Evolutionary conservation across 2,797 vertebrate species (phyloP), one percentile per base, ranked within the genome.

Genomic region (Pangasius krempfi): DNA sequence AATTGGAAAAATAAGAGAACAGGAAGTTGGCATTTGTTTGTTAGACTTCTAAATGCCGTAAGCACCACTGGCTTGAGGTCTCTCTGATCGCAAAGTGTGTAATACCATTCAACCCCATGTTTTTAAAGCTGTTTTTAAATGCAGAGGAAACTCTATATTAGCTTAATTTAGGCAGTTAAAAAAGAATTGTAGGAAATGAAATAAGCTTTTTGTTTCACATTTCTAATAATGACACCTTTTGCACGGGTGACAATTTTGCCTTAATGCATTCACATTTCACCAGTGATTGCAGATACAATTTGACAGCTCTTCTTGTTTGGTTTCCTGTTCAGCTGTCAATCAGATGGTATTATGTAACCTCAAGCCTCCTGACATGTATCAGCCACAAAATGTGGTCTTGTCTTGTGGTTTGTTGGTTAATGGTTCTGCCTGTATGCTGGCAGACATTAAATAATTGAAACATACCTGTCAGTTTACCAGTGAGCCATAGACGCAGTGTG

Each of bases 241-340:
- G 18, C 5, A 75, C 22, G 3, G 22, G 22, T 75, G 40, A 47
- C 40, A 47, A 4, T 75, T 75, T 44, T 44, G 25, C 1, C 1
- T 50, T 50, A 76, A 50, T n/a, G 73, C 40, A 16, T 76, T 76
- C 44, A 27, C 9, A 27, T 76, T 50, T 16, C 73, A 47, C 44
- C 44, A 76, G 6, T 9, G 22, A 27, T 14, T 47, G 40, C 73
- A 75, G 73, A 75, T 76, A 5, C 25, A n/a, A 40, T 50, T 47
- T 76, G 25, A 14, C 1, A 76, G 73, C 70, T 22, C 9, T 5
- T 76, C 44, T 76, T 91, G 58, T 50, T 85, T 90, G 88, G 91
- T 86, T 86, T 75, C 73, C 88, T 54, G 37, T 60, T 81, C 44
- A 40, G n/a, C 84, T 88, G 91, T 90, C 90, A 87, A 86, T 90